These are phyloP conservation scores for Centroberyx gerrardi DNA, from an alignment of 2,797 vertebrate genomes.

Conservation along the genomic window DNA sequence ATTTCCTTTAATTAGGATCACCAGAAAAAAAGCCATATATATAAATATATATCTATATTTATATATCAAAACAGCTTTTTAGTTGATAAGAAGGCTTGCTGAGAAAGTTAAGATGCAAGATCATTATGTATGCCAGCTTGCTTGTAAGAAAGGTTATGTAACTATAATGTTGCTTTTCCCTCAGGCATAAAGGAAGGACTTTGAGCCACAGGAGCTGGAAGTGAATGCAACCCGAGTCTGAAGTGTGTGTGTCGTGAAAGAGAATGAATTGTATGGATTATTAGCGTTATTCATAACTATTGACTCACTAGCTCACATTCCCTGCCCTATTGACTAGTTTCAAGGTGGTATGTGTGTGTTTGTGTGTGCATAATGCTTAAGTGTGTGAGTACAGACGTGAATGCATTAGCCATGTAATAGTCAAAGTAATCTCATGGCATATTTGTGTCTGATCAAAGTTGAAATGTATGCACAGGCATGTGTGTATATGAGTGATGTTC, in stretches of 20 bases:
- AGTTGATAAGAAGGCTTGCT: constrained; percentile 6
- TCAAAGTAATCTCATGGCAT: background rate
- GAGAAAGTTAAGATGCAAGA: constrained; percentile 23
- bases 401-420: background rate
- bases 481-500: constrained; percentile 25
- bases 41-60: background rate
- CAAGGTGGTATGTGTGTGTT: constrained; percentile 10
- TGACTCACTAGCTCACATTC: constrained; percentile 20
- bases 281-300: constrained; percentile 52
- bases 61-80: constrained; percentile 23
- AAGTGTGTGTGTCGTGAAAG: constrained; percentile 6
- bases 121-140: constrained; percentile 19
- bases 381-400: background rate
- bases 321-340: constrained; percentile 18
- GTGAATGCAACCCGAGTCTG: constrained; percentile 5
- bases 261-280: constrained; percentile 16
- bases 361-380: background rate
- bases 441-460: background rate
- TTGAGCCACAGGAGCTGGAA: constrained; percentile 7
- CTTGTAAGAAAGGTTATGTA: constrained; percentile 12
- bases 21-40: constrained; percentile 7
- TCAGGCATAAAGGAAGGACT: background rate
- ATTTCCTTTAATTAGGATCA: constrained; percentile 16
- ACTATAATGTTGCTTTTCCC: constrained; percentile 1
- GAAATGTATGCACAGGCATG: background rate